Conservation (phyloP, 2,888 invertebrate species). For the Margaritifera margaritifera region DNA sequence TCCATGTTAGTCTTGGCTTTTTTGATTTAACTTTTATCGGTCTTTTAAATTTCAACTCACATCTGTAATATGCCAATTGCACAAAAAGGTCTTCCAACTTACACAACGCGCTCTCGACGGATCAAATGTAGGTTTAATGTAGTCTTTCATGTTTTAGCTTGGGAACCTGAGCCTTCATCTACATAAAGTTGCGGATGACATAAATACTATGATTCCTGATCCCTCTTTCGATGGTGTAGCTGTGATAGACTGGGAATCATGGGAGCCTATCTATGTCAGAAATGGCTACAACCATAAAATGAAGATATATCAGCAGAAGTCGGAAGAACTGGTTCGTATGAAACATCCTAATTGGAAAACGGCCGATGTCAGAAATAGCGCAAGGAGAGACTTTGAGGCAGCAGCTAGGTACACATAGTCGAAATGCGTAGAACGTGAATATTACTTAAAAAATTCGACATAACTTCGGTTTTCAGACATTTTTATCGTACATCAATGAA, state of each 20-base stretch:
- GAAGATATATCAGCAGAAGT: conserved; percentile 80
- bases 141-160: conserved; percentile 75
- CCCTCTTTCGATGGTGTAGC: conserved; percentile 78
- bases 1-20: too few species aligned
- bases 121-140: background rate
- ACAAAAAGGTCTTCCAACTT: too few species aligned
- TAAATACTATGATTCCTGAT: conserved; percentile 71
- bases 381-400: conserved; percentile 58
- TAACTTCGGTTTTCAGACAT: too few species aligned
- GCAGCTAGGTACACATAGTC: conserved; percentile 49
- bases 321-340: conserved; percentile 78
- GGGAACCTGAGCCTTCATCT: conserved; percentile 81
- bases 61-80: too few species aligned
- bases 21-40: too few species aligned
- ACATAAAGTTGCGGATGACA: conserved; percentile 76
- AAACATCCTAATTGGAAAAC: conserved; percentile 80
- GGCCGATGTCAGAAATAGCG: conserved; percentile 75
- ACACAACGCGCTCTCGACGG: too few species aligned
- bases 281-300: conserved; percentile 77
- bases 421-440: too few species aligned
- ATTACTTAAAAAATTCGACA: too few species aligned
- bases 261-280: conserved; percentile 84
- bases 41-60: too few species aligned
- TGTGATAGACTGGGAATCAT: conserved; percentile 88
- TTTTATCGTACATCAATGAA: too few species aligned